phyloP scores from a whole-genome alignment of 2,113 vertebrate genomes.

The Hippocampus comes region DNA sequence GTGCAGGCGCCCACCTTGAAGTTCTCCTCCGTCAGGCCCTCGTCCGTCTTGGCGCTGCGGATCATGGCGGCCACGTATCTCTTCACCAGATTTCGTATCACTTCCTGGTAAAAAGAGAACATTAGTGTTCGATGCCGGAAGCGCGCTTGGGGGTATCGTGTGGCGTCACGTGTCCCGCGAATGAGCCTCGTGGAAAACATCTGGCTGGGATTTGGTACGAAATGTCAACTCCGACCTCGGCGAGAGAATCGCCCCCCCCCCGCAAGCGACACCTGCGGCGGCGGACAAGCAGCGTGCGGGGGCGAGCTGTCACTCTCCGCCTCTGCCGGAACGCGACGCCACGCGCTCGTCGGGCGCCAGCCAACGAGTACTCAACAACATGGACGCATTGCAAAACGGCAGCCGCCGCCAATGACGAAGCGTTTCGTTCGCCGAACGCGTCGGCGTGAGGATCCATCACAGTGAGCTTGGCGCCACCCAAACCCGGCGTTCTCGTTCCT shows the following conservation, averaged over 20 bases:
- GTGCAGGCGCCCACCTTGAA: slow-evolving; percentile 81
- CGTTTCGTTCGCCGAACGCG: background rate
- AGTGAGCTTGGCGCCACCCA: background rate
- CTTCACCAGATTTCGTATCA: slow-evolving; percentile 93
- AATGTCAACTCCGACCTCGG: slow-evolving; percentile 26
- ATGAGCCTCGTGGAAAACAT: slow-evolving; percentile 18
- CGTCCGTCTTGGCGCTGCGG: slow-evolving; percentile 92
- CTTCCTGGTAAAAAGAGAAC: slow-evolving; percentile 76
- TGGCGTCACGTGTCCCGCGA: background rate
- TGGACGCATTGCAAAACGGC: slow-evolving; percentile 26
- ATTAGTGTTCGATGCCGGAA: background rate
- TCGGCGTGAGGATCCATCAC: background rate
- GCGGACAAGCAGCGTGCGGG: slow-evolving; percentile 48
- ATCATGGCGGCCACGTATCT: slow-evolving; percentile 95
- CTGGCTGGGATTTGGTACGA: slow-evolving; percentile 46
- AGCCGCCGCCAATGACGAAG: slow-evolving; percentile 40
- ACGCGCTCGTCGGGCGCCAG: slow-evolving; percentile 25
- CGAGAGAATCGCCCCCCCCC: slow-evolving; percentile 27
- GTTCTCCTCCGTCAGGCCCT: slow-evolving; percentile 94
- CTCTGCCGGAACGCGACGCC: slow-evolving; percentile 44
- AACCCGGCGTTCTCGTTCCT: background rate
- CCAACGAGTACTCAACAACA: slow-evolving; percentile 26
- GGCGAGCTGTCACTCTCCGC: slow-evolving; percentile 55
- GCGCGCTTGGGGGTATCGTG: background rate
- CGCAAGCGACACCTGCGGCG: slow-evolving; percentile 57